phyloP scores from a whole-genome alignment of 2,113 vertebrate species.

The Indicator maculatus region DNA sequence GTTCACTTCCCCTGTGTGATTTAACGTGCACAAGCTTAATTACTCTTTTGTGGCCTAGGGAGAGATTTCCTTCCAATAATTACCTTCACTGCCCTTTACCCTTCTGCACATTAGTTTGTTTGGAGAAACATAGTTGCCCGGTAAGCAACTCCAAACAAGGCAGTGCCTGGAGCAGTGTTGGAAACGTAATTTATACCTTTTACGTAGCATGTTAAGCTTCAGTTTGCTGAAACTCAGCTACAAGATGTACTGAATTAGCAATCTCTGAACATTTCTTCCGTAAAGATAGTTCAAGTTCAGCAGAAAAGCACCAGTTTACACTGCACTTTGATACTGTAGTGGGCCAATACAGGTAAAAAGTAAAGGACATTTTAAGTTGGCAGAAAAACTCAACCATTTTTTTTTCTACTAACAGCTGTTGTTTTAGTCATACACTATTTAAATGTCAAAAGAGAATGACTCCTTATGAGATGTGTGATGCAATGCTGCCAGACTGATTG shows the following conservation, averaged over 20 bases:
- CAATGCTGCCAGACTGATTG: slow-evolving; percentile 8
- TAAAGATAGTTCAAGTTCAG: neutral
- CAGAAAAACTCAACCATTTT: neutral
- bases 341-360: neutral
- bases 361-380: neutral
- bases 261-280: neutral
- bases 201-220: slow-evolving; percentile 35
- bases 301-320: neutral
- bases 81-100: slow-evolving; percentile 78
- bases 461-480: neutral
- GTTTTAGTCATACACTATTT: slow-evolving; percentile 8
- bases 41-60: slow-evolving; percentile 73
- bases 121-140: slow-evolving; percentile 69
- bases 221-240: neutral
- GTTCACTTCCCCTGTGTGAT: slow-evolving; percentile 66
- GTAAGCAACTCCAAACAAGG: slow-evolving; percentile 71
- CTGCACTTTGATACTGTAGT: neutral
- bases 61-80: slow-evolving; percentile 82
- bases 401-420: neutral
- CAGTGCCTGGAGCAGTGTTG: slow-evolving; percentile 70
- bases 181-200: slow-evolving; percentile 69
- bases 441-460: neutral
- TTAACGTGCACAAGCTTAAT: slow-evolving; percentile 72
- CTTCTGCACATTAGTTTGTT: slow-evolving; percentile 75
- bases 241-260: neutral